Conservation (phyloP, 2,888 invertebrate species). For the Limnephilus marmoratus region DNA sequence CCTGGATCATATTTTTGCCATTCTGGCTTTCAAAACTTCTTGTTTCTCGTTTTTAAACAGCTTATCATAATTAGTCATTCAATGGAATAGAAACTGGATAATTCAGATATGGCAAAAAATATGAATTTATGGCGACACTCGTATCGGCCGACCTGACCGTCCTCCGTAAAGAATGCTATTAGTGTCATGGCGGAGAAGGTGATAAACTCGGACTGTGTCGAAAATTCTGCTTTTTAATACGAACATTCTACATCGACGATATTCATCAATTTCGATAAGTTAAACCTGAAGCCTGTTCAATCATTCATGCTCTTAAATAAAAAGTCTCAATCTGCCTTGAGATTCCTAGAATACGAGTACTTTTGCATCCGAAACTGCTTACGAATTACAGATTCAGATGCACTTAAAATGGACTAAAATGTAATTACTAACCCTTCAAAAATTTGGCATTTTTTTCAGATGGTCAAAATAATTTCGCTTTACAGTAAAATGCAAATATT, state of each 20-base stretch:
- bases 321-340: no score
- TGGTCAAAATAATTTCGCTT: no score
- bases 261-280: background rate
- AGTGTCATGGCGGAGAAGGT: background rate
- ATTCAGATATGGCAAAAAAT: background rate
- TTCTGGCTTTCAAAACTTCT: background rate
- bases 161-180: background rate
- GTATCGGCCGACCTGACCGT: background rate
- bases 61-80: background rate
- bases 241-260: background rate
- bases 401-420: no score
- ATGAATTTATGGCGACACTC: background rate
- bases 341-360: no score
- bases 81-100: background rate
- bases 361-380: no score
- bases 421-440: no score
- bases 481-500: no score
- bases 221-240: background rate
- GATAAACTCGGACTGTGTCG: background rate
- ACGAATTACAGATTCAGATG: no score
- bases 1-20: background rate
- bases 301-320: background rate
- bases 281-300: background rate
- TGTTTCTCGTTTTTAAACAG: background rate
- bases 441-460: no score